Evolutionary conservation across 2,797 vertebrate genomes (phyloP).

Genomic region (Clarias platycephalus): DNA sequence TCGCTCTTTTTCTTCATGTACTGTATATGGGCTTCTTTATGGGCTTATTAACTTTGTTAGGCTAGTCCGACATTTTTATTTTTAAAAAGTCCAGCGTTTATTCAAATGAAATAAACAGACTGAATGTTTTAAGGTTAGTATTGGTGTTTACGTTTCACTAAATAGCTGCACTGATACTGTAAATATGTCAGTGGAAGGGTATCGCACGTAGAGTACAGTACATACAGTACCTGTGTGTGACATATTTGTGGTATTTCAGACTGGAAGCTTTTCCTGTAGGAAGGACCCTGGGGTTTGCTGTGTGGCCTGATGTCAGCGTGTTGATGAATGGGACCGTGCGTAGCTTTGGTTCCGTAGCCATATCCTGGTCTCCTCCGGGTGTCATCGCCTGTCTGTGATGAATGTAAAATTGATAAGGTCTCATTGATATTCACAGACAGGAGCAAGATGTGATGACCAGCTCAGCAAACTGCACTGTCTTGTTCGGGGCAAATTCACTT

Average conservation of each 20-base stretch:
- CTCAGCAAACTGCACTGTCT: constrained; percentile 68
- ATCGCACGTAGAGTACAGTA: not conserved
- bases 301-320: constrained; percentile 32
- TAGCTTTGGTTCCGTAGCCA: constrained; percentile 38
- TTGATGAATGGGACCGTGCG: constrained; percentile 44
- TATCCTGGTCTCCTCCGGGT: constrained; percentile 27
- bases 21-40: not conserved
- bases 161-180: not conserved
- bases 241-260: constrained; percentile 51
- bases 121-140: not conserved
- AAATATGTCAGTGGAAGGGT: not conserved
- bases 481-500: constrained; percentile 75
- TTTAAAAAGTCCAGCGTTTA: not conserved
- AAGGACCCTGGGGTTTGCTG: constrained; percentile 1
- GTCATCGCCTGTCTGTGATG: constrained; percentile 58
- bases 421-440: constrained; percentile 72
- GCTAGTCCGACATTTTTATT: not conserved
- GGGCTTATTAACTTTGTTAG: not conserved
- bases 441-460: constrained; percentile 64
- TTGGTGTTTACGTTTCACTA: not conserved
- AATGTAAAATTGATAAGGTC: constrained; percentile 75
- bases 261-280: constrained; percentile 45
- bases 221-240: constrained; percentile 18
- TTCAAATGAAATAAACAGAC: not conserved
- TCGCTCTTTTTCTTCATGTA: not conserved